Conservation (phyloP, 2,888 invertebrate species). For the Crocallis elinguaria region DNA sequence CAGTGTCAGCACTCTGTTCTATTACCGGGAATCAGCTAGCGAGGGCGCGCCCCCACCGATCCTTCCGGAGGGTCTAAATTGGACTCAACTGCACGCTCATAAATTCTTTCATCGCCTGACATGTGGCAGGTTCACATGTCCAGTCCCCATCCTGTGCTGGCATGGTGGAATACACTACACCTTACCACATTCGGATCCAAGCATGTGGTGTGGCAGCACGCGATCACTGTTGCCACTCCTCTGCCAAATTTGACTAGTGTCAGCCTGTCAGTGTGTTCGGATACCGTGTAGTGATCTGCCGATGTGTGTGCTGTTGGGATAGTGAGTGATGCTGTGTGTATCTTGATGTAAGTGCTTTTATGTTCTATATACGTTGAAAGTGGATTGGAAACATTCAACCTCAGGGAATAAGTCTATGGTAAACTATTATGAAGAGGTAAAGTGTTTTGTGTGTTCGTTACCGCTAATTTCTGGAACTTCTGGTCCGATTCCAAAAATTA, state of each 20-base stretch:
- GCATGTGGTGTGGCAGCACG: conserved; percentile 73
- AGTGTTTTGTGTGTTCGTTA: no score
- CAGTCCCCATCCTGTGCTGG: conserved; percentile 57
- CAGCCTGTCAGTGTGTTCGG: conserved; percentile 16
- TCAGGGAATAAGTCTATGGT: no score
- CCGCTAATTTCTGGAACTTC: no score
- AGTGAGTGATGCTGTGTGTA: conserved; percentile 44
- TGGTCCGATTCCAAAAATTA: no score
- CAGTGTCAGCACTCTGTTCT: conserved; percentile 31
- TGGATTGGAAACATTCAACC: no score
- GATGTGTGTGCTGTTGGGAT: conserved; percentile 47
- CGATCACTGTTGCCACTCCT: conserved; percentile 60
- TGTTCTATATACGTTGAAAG: neutral
- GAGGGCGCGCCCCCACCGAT: conserved; percentile 47
- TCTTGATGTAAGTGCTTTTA: conserved; percentile 23
- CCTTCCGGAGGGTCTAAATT: conserved; percentile 71
- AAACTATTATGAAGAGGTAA: no score
- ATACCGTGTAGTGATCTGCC: conserved; percentile 2
- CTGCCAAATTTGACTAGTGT: conserved; percentile 51
- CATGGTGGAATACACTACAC: conserved; percentile 43
- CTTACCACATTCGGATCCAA: conserved; percentile 60
- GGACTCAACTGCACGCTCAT: conserved; percentile 60
- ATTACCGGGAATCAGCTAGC: conserved; percentile 18
- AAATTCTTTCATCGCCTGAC: conserved; percentile 82
- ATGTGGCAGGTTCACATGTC: conserved; percentile 71